phyloP scores from a whole-genome alignment of 1,140 invertebrate genomes.

The Streblospio benedicti region DNA sequence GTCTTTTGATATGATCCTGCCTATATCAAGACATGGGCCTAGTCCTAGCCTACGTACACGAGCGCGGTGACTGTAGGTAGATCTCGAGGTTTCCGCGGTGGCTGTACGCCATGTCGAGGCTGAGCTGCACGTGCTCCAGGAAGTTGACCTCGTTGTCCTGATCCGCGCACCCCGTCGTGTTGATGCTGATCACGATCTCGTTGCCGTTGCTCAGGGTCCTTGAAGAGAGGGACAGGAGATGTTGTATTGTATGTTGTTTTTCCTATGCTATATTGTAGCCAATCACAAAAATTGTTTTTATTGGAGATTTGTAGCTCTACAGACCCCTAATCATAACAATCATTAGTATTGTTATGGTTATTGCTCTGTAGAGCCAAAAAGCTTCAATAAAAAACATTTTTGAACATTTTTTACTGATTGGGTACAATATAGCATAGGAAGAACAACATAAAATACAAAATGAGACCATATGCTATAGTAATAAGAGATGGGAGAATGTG shows the following conservation, averaged over 20 bases:
- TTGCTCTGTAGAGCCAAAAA: too few species aligned
- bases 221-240: constrained; percentile 4
- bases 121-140: constrained; percentile 93
- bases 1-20: neutral
- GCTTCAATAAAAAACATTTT: too few species aligned
- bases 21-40: neutral
- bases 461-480: too few species aligned
- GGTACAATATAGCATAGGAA: too few species aligned
- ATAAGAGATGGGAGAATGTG: too few species aligned
- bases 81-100: constrained; percentile 58
- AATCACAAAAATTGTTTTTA: too few species aligned
- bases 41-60: neutral
- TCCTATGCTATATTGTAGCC: too few species aligned
- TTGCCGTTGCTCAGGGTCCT: constrained; percentile 18
- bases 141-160: constrained; percentile 79
- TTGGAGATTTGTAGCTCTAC: neutral
- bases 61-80: constrained; percentile 7
- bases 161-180: constrained; percentile 45
- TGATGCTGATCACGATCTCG: constrained; percentile 44
- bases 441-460: too few species aligned
- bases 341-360: too few species aligned
- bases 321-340: too few species aligned
- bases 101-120: constrained; percentile 79
- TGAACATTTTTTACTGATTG: too few species aligned
- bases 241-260: too few species aligned